These are phyloP conservation scores for Halcyon badia DNA, from an alignment of 2,797 vertebrate species.

Conservation along the genomic window DNA sequence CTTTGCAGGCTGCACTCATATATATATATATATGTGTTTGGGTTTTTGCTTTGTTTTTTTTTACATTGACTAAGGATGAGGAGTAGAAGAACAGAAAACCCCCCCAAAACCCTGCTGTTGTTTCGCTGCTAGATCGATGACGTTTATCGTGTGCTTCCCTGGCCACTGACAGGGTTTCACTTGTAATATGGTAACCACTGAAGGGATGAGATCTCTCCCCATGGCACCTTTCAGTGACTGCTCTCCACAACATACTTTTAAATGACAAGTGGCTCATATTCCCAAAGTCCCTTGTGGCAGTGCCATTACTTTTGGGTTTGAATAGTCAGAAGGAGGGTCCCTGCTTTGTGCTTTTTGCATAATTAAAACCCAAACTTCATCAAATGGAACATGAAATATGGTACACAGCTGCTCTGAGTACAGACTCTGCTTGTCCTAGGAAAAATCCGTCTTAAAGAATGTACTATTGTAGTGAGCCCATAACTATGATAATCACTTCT, in stretches of 20 bases:
- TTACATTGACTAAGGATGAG: background rate
- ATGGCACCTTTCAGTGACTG: background rate
- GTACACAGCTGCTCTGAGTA: rapidly evolving
- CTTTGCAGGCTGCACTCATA: background rate
- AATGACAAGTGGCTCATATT: background rate
- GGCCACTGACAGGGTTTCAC: background rate
- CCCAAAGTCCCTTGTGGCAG: background rate
- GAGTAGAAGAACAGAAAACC: background rate
- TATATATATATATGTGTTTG: background rate
- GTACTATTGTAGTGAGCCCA: background rate
- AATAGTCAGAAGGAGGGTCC: background rate
- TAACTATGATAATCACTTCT: rapidly evolving
- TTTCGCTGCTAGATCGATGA: background rate
- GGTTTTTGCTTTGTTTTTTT: background rate
- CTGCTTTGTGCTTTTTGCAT: background rate
- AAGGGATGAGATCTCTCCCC: background rate
- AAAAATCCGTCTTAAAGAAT: background rate
- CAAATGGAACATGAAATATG: background rate
- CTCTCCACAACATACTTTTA: rapidly evolving
- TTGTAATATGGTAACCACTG: rapidly evolving
- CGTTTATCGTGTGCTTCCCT: rapidly evolving
- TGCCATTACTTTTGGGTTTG: background rate
- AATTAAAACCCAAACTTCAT: background rate
- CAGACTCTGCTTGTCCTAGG: background rate
- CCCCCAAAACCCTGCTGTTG: background rate